A percentile compares a stretch with the other conserved stretches of the same genome.
These are phyloP conservation scores for Heliocidaris tuberculata DNA, from an alignment of 35 echinoderm and acorn worm species.

Conservation along the genomic window DNA sequence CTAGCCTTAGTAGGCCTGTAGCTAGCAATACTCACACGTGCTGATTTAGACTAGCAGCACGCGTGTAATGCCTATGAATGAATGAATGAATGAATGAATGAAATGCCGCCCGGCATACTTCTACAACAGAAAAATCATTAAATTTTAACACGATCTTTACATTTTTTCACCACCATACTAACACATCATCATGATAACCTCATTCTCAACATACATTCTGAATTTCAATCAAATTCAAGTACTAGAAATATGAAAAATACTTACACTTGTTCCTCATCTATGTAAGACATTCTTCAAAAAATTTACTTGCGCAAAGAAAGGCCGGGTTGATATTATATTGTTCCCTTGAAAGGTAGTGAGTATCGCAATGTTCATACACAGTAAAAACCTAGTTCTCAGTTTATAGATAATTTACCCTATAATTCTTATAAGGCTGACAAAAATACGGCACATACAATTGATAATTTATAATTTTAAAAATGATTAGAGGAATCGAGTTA, in stretches of 20 bases:
- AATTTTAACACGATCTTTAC: not conserved
- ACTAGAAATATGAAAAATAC: not conserved
- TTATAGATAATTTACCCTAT: not conserved
- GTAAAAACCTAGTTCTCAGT: not conserved
- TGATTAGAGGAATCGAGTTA: no score
- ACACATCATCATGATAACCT: not conserved
- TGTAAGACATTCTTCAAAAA: conserved; percentile 12
- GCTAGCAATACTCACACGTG: not conserved
- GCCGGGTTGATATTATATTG: not conserved
- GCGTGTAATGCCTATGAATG: not conserved
- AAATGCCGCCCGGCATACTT: conserved; percentile 25
- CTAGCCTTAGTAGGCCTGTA: not conserved
- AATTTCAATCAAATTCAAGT: not conserved
- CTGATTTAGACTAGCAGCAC: not conserved
- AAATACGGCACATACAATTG: no score
- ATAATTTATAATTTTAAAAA: no score
- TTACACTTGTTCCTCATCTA: not conserved
- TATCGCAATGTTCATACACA: not conserved
- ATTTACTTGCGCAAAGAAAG: not conserved
- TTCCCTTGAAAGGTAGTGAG: not conserved
- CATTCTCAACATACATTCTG: not conserved
- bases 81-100: conserved; percentile 46
- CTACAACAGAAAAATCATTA: not conserved
- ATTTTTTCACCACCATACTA: not conserved
- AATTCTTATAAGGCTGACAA: not conserved